phyloP scores from a whole-genome alignment of 2,797 vertebrate species.

The Botia kubotai region DNA sequence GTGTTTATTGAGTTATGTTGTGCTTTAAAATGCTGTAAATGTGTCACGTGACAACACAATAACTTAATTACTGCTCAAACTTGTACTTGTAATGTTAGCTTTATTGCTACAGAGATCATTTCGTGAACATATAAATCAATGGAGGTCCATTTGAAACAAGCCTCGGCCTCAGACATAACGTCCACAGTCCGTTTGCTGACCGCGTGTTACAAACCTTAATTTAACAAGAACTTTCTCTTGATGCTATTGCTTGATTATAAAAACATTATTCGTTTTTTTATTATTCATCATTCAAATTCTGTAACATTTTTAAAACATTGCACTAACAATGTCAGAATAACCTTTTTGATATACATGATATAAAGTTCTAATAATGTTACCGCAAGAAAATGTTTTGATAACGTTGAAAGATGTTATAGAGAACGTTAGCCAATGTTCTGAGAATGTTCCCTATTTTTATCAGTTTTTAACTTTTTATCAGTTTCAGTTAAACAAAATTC shows the following conservation, averaged over 20 bases:
- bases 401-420: too few species aligned
- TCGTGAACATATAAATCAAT: not conserved
- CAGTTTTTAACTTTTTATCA: not conserved
- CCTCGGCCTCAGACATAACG: not conserved
- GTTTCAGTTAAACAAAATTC: not conserved
- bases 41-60: not conserved
- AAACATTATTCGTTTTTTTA: too few species aligned
- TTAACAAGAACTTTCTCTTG: not conserved
- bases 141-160: not conserved
- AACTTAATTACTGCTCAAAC: not conserved
- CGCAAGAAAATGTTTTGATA: not conserved
- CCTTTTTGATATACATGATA: too few species aligned
- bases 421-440: too few species aligned
- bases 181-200: not conserved
- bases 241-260: too few species aligned
- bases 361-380: too few species aligned
- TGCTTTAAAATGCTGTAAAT: constrained; percentile 2
- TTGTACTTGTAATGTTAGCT: not conserved
- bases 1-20: not conserved
- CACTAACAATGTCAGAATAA: too few species aligned
- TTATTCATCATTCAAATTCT: too few species aligned
- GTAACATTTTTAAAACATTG: too few species aligned
- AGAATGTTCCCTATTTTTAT: too few species aligned
- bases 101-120: constrained; percentile 7
- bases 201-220: not conserved